These are phyloP conservation scores for Oncorhynchus keta DNA, from an alignment of 2,113 vertebrate genomes.

Conservation along the genomic window DNA sequence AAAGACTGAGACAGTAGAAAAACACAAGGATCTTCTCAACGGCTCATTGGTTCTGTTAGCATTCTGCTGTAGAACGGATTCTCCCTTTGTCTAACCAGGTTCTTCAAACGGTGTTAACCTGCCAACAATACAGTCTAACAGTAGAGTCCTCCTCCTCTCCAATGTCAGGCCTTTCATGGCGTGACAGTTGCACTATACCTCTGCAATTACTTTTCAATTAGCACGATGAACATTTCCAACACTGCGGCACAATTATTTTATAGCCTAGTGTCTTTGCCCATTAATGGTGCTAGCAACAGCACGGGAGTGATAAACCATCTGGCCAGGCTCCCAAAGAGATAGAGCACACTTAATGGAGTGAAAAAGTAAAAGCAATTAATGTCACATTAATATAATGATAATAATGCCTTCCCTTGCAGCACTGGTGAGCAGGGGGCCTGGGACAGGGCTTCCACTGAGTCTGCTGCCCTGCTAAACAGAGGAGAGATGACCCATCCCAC, in stretches of 20 bases:
- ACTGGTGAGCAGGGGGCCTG: conserved; percentile 52
- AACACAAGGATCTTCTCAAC: conserved; percentile 52
- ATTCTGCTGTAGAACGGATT: conserved; percentile 48
- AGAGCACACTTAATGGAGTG: conserved; percentile 83
- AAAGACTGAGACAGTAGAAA: conserved; percentile 29
- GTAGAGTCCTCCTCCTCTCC: conserved; percentile 40
- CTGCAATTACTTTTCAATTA: conserved; percentile 85
- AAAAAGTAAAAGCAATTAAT: conserved; percentile 87
- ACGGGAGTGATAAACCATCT: conserved; percentile 82
- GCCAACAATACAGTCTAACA: conserved; percentile 59
- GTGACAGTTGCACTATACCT: conserved; percentile 80
- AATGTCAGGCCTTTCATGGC: conserved; percentile 72
- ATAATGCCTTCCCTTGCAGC: conserved; percentile 77
- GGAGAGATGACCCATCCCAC: background rate
- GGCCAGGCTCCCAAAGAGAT: conserved; percentile 79
- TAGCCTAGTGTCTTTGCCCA: conserved; percentile 80
- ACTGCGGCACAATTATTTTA: conserved; percentile 80
- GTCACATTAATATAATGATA: conserved; percentile 87
- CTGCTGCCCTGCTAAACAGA: background rate
- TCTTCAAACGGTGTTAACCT: conserved; percentile 39
- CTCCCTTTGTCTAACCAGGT: conserved; percentile 48
- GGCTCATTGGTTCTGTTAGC: conserved; percentile 63
- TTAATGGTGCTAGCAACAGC: conserved; percentile 79
- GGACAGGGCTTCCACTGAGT: background rate
- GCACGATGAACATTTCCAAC: conserved; percentile 79